phyloP scores from a whole-genome alignment of 2,113 vertebrate genomes.

The Procavia capensis region DNA sequence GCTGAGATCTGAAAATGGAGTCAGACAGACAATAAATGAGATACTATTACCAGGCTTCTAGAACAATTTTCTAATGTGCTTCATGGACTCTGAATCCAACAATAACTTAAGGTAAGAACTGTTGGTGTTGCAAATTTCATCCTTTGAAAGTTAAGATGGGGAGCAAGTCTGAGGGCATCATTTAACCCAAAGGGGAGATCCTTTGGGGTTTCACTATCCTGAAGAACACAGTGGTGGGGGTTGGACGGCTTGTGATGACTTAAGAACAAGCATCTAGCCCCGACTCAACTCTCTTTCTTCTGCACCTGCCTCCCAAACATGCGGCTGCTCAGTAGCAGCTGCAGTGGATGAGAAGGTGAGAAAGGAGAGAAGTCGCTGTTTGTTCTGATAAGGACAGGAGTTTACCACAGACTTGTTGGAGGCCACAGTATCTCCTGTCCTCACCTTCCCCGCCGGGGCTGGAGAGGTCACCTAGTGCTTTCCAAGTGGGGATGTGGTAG shows the following conservation, averaged over 20 bases:
- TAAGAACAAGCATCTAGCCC: fast-evolving
- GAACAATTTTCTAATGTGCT: neutral
- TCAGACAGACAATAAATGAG: neutral
- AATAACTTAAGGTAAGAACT: neutral
- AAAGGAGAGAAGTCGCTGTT: neutral
- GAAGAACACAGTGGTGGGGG: too few species aligned
- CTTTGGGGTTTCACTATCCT: neutral
- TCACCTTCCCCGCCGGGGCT: neutral
- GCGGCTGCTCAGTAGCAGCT: neutral
- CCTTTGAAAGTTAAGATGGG: neutral
- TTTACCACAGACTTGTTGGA: neutral
- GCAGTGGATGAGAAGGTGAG: too few species aligned
- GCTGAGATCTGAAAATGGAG: neutral
- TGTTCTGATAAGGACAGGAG: too few species aligned
- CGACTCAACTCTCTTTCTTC: neutral
- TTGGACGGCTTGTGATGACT: neutral
- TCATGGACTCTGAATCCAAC: neutral
- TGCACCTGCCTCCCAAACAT: neutral
- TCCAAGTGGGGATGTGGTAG: too few species aligned
- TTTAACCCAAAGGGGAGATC: neutral
- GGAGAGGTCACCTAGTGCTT: neutral
- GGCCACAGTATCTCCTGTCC: neutral
- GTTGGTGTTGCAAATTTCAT: too few species aligned
- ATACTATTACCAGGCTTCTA: neutral
- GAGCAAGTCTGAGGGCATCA: too few species aligned